Percentiles rank a stretch among this genome's conserved stretches.
phyloP scores from a whole-genome alignment of 2,888 invertebrate species.

The Meliscaeva auricollis region DNA sequence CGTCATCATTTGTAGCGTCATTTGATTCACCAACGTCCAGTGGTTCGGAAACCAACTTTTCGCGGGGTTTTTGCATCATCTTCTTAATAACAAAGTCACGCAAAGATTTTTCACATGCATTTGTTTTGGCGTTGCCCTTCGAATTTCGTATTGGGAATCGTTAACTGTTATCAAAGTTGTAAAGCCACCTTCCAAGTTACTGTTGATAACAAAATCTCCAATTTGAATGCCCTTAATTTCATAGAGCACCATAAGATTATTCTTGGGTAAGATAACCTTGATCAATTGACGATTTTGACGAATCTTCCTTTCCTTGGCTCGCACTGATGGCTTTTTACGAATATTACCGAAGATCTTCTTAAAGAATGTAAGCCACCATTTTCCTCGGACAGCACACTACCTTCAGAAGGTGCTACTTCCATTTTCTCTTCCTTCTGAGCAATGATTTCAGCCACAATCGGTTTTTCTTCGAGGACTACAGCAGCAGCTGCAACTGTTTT shows the following conservation, averaged over 20 bases:
- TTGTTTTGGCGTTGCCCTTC: slow-evolving; percentile 88
- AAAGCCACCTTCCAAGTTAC: slow-evolving; percentile 83
- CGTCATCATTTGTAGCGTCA: slow-evolving; percentile 79
- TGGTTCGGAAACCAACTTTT: slow-evolving; percentile 50
- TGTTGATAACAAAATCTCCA: slow-evolving; percentile 81
- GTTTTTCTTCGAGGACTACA: background rate
- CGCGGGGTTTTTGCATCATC: slow-evolving; percentile 80
- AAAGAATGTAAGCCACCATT: slow-evolving; percentile 79
- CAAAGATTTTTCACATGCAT: slow-evolving; percentile 91
- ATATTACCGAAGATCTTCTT: slow-evolving; percentile 82
- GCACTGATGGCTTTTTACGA: slow-evolving; percentile 83
- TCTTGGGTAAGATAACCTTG: slow-evolving; percentile 91
- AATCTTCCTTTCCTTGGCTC: slow-evolving; percentile 85
- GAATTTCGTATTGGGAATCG: slow-evolving; percentile 86
- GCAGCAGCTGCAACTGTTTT: background rate
- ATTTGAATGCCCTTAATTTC: slow-evolving; percentile 87
- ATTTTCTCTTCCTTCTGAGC: background rate
- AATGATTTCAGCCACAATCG: background rate
- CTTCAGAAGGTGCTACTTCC: background rate
- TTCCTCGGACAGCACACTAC: slow-evolving; percentile 74
- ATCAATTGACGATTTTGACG: slow-evolving; percentile 91
- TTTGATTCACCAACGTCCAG: slow-evolving; percentile 76
- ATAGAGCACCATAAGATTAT: slow-evolving; percentile 94
- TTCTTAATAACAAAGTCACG: slow-evolving; percentile 87
- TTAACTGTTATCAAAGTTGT: slow-evolving; percentile 87